phyloP scores from a whole-genome alignment of 1,140 invertebrate genomes.

The Scaptodrosophila lebanonensis region DNA sequence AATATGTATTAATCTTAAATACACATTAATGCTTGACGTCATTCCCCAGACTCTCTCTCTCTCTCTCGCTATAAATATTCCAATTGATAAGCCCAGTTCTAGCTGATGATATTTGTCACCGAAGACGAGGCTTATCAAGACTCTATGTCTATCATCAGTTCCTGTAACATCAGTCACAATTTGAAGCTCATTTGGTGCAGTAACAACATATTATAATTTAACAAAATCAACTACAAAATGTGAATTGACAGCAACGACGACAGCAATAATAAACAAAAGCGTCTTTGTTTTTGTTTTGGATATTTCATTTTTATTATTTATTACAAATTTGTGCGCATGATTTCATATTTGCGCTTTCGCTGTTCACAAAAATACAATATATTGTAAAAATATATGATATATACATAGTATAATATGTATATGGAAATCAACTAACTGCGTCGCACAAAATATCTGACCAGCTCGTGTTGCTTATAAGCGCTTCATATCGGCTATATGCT shows the following conservation, averaged over 20 bases:
- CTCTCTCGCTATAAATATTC: no score
- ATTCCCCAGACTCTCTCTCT: no score
- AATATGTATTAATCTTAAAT: no score
- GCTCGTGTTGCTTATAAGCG: conserved; percentile 17
- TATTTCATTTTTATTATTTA: conserved; percentile 21
- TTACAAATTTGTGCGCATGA: conserved; percentile 32
- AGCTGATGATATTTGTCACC: no score
- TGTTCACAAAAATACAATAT: conserved; percentile 37
- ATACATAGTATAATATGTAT: conserved; percentile 1
- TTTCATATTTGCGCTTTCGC: conserved; percentile 57
- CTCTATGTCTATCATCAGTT: no score
- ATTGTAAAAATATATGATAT: conserved; percentile 36
- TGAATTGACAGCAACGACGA: conserved; percentile 11
- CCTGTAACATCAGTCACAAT: conserved; percentile 18
- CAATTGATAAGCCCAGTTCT: conserved; percentile 22
- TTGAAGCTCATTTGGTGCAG: conserved; percentile 1
- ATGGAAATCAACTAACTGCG: conserved; percentile 64
- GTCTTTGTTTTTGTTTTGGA: conserved; percentile 18
- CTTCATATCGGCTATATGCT: conserved; percentile 5
- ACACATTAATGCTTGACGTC: no score
- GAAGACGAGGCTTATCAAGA: no score
- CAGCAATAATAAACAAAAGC: conserved; percentile 22
- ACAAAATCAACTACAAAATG: conserved; percentile 15
- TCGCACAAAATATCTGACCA: conserved; percentile 37
- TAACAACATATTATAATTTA: conserved; percentile 4